Conservation (phyloP, 2,797 vertebrate species). For the Pteropus rufus region DNA sequence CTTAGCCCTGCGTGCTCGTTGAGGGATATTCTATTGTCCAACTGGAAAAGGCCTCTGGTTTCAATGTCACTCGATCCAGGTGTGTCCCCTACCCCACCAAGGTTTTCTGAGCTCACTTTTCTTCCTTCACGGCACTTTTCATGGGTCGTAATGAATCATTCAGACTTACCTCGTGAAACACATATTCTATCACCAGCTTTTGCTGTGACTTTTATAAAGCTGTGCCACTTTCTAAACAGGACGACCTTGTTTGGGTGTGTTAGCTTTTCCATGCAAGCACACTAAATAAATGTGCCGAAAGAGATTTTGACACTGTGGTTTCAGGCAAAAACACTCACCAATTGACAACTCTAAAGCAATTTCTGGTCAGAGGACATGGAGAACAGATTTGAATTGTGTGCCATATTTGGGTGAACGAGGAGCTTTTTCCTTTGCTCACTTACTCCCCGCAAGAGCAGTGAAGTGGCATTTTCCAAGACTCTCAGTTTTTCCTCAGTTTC, state of each 20-base stretch:
- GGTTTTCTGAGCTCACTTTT: neutral
- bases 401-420: neutral
- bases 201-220: neutral
- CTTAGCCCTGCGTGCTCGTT: neutral
- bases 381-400: neutral
- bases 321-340: neutral
- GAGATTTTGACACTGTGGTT: neutral
- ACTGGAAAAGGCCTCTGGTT: neutral
- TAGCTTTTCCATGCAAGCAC: neutral
- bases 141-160: neutral
- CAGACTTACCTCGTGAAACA: neutral
- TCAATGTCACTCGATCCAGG: neutral
- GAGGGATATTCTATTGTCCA: neutral
- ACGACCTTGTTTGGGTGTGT: neutral
- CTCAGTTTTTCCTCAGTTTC: neutral
- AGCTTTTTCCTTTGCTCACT: neutral
- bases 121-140: neutral
- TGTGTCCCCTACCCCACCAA: neutral
- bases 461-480: neutral
- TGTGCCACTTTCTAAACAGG: neutral
- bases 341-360: too few species aligned
- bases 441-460: neutral
- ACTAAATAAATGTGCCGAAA: neutral
- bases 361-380: neutral
- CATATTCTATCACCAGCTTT: neutral